phyloP scores from a whole-genome alignment of 1,140 invertebrate genomes.

The Thaumatotibia leucotreta region DNA sequence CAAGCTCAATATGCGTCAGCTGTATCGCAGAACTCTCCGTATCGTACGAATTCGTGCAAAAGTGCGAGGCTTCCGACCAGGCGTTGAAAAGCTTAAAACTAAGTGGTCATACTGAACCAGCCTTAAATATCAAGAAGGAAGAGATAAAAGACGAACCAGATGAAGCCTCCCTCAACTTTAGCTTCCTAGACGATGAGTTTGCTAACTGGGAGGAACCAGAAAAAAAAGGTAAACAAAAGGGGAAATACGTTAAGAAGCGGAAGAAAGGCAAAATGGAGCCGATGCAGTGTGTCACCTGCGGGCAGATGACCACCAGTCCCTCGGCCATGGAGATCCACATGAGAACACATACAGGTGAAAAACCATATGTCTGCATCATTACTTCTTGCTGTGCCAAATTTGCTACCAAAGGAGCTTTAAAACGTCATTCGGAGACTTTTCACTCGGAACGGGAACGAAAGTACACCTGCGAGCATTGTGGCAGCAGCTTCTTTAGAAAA shows the following conservation, averaged over 20 bases:
- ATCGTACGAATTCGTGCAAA: conserved; percentile 52
- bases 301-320: conserved; percentile 36
- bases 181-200: conserved; percentile 9
- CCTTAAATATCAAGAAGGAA: conserved; percentile 13
- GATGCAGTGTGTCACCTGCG: conserved; percentile 50
- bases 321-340: conserved; percentile 85
- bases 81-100: conserved; percentile 34
- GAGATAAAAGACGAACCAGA: conserved; percentile 27
- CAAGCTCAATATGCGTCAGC: conserved; percentile 43
- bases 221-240: conserved; percentile 21
- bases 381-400: conserved; percentile 78
- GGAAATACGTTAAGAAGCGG: neutral
- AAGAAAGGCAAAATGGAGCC: conserved; percentile 30
- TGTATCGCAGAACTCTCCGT: conserved; percentile 48
- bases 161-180: neutral
- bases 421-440: conserved; percentile 74
- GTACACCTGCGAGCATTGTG: conserved; percentile 67
- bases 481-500: conserved; percentile 64
- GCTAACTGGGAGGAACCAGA: conserved; percentile 17
- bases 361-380: conserved; percentile 83
- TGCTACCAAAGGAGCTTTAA: conserved; percentile 69
- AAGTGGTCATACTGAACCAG: neutral
- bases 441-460: conserved; percentile 51
- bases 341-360: conserved; percentile 86
- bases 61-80: conserved; percentile 58